Conservation (phyloP, 2,797 vertebrate species). For the Myripristis murdjan region DNA sequence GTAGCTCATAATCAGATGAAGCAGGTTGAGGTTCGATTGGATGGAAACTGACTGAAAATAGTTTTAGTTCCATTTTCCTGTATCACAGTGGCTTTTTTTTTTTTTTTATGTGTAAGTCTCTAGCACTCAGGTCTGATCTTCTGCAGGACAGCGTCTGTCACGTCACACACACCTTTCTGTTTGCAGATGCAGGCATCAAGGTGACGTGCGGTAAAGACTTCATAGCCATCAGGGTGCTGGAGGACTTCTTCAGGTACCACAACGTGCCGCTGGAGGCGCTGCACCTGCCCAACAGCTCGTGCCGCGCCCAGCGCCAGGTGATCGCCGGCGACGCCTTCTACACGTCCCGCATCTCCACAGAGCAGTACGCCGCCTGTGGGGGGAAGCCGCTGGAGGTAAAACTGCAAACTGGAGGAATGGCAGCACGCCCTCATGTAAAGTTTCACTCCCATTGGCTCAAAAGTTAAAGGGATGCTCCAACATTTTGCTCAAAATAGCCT, state of each 20-base stretch:
- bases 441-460: no score
- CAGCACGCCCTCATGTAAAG: no score
- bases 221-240: constrained; percentile 68
- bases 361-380: constrained; percentile 79
- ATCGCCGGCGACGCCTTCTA: constrained; percentile 65
- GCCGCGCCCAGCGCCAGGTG: constrained; percentile 63
- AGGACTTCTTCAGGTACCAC: constrained; percentile 82
- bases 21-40: not conserved
- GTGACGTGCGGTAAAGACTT: constrained; percentile 78
- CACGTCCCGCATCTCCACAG: constrained; percentile 66
- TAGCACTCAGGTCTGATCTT: not conserved
- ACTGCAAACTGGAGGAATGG: not conserved
- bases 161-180: not conserved
- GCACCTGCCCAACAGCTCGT: constrained; percentile 79
- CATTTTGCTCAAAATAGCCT: no score
- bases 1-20: not conserved
- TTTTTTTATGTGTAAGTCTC: no score
- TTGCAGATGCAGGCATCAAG: constrained; percentile 72
- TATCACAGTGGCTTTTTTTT: not conserved
- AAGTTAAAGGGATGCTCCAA: no score
- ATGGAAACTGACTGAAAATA: not conserved
- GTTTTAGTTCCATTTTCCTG: not conserved
- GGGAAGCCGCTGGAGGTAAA: constrained; percentile 76
- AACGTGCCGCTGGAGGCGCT: constrained; percentile 75
- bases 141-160: not conserved